phyloP scores from a whole-genome alignment of 2,113 vertebrate genomes.

The Engraulis encrasicolus region DNA sequence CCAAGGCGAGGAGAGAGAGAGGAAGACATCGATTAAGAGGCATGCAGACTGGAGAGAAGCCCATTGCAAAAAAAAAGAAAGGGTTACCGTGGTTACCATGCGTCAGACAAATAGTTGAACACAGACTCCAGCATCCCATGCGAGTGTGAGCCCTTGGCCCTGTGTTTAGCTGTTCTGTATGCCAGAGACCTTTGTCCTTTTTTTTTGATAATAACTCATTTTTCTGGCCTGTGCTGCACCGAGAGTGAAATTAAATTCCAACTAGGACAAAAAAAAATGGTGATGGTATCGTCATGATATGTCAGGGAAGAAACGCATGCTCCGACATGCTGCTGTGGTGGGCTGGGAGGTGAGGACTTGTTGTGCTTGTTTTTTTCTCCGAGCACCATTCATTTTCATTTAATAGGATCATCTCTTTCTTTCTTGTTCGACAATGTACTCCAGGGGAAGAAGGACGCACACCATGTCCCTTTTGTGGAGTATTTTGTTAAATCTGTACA shows the following conservation, averaged over 20 bases:
- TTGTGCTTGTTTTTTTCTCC: neutral
- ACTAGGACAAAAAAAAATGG: neutral
- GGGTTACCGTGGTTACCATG: constrained; percentile 76
- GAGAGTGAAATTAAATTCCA: too few relatives aligned
- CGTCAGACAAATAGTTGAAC: constrained; percentile 33
- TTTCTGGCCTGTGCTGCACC: neutral
- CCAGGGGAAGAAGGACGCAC: neutral
- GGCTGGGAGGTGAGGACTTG: neutral
- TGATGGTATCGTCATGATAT: neutral
- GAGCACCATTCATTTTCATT: neutral
- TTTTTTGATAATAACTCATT: neutral
- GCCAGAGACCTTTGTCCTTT: neutral
- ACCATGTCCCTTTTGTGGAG: neutral
- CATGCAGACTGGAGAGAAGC: constrained; percentile 92
- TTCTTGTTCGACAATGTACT: neutral
- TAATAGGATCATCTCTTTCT: neutral
- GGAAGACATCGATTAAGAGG: constrained; percentile 99
- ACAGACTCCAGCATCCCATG: constrained; percentile 19
- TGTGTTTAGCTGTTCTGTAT: neutral
- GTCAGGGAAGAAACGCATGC: neutral
- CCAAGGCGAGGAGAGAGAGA: constrained; percentile 96
- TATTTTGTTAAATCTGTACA: neutral
- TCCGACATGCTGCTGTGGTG: neutral
- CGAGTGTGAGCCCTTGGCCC: constrained; percentile 1
- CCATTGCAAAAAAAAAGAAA: constrained; percentile 70